Evolutionary conservation across 2,113 vertebrate species (phyloP).

Genomic region (Macquaria ambigua): DNA sequence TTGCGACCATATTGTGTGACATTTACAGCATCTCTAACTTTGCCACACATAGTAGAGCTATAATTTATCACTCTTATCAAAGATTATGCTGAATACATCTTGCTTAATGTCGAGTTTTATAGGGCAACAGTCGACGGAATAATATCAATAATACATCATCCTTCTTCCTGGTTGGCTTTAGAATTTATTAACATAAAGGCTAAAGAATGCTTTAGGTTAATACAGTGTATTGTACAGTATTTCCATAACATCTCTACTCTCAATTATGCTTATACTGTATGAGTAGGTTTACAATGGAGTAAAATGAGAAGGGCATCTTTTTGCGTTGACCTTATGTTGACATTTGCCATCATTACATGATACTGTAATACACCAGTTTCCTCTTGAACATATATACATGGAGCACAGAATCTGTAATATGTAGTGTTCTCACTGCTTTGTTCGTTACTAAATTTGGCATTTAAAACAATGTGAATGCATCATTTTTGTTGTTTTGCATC

Average conservation of each 20-base stretch:
- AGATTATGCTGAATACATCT: conserved; percentile 2
- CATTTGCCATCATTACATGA: not conserved
- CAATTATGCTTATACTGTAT: not conserved
- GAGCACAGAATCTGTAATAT: not conserved
- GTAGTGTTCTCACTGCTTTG: not conserved
- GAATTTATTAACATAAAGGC: conserved; percentile 9
- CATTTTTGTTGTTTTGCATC: conserved; percentile 25
- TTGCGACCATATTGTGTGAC: not conserved
- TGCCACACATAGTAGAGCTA: not conserved
- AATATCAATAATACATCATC: conserved; percentile 19
- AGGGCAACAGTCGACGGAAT: not conserved
- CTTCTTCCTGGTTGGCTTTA: conserved; percentile 1
- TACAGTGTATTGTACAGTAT: not conserved
- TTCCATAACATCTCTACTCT: conserved; percentile 11
- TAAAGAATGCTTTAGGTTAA: not conserved
- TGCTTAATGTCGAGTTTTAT: conserved; percentile 2
- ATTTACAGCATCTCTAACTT: conserved; percentile 24
- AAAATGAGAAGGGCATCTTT: conserved; percentile 14
- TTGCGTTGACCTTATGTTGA: conserved; percentile 15
- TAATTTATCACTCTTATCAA: conserved; percentile 12
- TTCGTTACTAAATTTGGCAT: no score
- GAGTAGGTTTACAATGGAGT: not conserved
- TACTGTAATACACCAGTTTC: not conserved
- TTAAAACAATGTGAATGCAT: conserved; percentile 6
- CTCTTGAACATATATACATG: not conserved